A percentile compares a stretch with the other conserved stretches of the same genome.
These are phyloP conservation scores for Chromoteleia sp. DNA, from an alignment of 2,888 invertebrate species.

Conservation along the genomic window DNA sequence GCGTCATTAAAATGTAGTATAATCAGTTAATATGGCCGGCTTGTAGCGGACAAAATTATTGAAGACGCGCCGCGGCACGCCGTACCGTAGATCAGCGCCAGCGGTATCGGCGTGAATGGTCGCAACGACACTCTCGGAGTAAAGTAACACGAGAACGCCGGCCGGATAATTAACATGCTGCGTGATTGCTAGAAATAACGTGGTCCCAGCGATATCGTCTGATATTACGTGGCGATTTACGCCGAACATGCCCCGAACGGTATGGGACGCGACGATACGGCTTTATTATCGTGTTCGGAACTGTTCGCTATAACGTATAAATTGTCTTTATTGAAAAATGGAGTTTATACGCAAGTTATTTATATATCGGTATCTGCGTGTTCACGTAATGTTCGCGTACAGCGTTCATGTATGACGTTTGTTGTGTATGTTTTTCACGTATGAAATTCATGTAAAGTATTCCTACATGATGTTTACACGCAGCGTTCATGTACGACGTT, in stretches of 20 bases:
- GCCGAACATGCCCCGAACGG: constrained; percentile 71
- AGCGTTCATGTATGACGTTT: no score
- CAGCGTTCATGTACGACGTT: no score
- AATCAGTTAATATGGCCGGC: constrained; percentile 70
- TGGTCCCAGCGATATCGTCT: constrained; percentile 68
- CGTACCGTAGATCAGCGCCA: constrained; percentile 65
- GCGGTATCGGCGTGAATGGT: constrained; percentile 63
- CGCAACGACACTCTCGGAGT: constrained; percentile 56
- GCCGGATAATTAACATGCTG: constrained; percentile 73
- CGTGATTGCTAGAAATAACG: constrained; percentile 74
- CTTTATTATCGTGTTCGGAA: constrained; percentile 44
- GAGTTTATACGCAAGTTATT: no score
- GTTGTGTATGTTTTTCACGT: no score
- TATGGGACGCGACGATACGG: constrained; percentile 35
- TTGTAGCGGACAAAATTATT: constrained; percentile 69
- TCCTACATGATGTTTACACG: no score
- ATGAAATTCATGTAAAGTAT: no score
- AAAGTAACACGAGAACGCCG: constrained; percentile 69
- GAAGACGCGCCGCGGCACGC: constrained; percentile 60
- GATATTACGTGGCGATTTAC: constrained; percentile 75
- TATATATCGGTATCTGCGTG: no score
- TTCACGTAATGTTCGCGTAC: no score
- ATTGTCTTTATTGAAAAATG: neutral
- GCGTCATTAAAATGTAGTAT: constrained; percentile 67
- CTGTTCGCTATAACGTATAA: neutral